Percentiles rank a stretch among this genome's conserved stretches.
Evolutionary conservation across 1,140 invertebrate genomes (phyloP).

Genomic region (Drosophila hydei): DNA sequence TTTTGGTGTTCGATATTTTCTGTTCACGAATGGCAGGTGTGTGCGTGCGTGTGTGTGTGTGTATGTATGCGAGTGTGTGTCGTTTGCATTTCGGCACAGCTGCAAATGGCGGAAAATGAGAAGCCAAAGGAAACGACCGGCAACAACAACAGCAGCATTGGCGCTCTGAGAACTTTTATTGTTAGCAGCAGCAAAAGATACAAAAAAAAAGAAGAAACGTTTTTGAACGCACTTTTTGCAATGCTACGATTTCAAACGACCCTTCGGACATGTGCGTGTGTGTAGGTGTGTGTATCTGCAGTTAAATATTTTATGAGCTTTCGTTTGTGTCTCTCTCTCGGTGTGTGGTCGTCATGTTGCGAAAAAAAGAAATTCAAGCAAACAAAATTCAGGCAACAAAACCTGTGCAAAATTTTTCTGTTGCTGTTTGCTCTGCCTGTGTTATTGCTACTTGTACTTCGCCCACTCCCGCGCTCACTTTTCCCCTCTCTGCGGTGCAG

Average conservation of each 20-base stretch:
- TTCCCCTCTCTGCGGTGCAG: background rate
- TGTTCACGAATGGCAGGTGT: constrained; percentile 52
- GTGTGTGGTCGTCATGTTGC: constrained; percentile 59
- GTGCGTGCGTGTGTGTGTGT: constrained; percentile 12
- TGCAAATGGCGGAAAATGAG: constrained; percentile 70
- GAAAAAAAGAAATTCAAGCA: constrained; percentile 10
- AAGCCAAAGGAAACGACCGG: constrained; percentile 36
- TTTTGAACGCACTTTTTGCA: constrained; percentile 51
- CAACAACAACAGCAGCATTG: constrained; percentile 15
- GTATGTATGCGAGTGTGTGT: constrained; percentile 23
- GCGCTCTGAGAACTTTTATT: constrained; percentile 44
- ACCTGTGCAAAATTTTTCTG: constrained; percentile 60
- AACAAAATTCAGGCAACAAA: too few relatives aligned
- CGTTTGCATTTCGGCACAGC: constrained; percentile 59
- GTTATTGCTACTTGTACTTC: constrained; percentile 43
- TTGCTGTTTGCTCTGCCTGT: constrained; percentile 44
- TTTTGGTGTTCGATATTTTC: constrained; percentile 52
- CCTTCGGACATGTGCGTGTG: background rate
- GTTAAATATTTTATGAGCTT: constrained; percentile 55
- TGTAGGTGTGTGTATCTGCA: constrained; percentile 17
- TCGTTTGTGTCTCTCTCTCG: constrained; percentile 7
- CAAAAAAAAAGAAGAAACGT: constrained; percentile 33
- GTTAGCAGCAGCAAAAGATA: constrained; percentile 41
- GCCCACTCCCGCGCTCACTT: constrained; percentile 11
- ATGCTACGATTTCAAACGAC: constrained; percentile 52